Evolutionary conservation across 2,888 invertebrate species (phyloP).

Genomic region (Scaptomyza reducta): DNA sequence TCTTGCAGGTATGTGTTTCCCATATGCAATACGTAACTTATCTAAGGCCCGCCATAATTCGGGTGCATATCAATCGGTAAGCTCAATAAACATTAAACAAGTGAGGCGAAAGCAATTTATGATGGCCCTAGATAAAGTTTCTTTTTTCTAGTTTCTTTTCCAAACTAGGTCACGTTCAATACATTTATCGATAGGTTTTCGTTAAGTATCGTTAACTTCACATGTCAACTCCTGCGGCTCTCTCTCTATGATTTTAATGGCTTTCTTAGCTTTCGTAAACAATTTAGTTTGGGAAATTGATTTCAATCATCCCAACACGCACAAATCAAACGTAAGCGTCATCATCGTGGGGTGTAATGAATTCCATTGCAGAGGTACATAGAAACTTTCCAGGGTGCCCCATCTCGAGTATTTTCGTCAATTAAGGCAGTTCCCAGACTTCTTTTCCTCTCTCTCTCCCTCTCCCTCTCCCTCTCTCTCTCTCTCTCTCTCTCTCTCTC

Average conservation of each 20-base stretch:
- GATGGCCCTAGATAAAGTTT: constrained; percentile 3
- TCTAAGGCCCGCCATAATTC: constrained; percentile 15
- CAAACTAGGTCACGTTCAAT: constrained; percentile 35
- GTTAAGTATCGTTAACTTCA: constrained; percentile 5
- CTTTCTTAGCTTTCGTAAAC: constrained; percentile 16
- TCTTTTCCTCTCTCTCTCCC: background rate
- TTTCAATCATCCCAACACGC: constrained; percentile 49
- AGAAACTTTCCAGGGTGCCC: constrained; percentile 3
- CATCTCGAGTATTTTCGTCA: constrained; percentile 31
- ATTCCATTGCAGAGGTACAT: constrained; percentile 32
- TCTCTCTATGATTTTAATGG: background rate
- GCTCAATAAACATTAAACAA: constrained; percentile 17
- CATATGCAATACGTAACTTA: constrained; percentile 42
- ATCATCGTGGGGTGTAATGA: constrained; percentile 39
- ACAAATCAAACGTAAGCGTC: constrained; percentile 45
- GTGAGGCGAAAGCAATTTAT: background rate
- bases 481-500: no score
- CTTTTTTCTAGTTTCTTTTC: no score
- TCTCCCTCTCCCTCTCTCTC: background rate
- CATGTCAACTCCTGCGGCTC: background rate
- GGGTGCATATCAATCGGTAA: constrained; percentile 36
- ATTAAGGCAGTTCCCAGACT: constrained; percentile 28
- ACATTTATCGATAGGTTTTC: constrained; percentile 26
- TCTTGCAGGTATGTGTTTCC: constrained; percentile 53
- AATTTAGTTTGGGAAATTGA: constrained; percentile 33